A percentile compares a stretch with the other conserved stretches of the same genome.
These are phyloP conservation scores for Andrena chrysosceles DNA, from an alignment of 2,888 invertebrate genomes.

Conservation along the genomic window DNA sequence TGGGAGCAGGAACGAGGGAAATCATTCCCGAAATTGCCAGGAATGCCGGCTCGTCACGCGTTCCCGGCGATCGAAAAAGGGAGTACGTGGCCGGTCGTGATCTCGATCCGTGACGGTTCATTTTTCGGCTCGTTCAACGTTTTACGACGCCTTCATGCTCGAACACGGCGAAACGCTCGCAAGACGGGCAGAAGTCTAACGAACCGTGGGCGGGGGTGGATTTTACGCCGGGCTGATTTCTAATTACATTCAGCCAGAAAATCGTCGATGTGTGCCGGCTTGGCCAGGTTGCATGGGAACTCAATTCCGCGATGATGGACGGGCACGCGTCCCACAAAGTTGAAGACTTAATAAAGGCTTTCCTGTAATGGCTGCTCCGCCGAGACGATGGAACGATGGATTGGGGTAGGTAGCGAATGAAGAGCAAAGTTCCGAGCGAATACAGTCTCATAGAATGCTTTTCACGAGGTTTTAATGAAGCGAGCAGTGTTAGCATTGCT, in stretches of 20 bases:
- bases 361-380: conserved; percentile 67
- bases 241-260: conserved; percentile 64
- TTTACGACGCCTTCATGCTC: background rate
- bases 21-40: conserved; percentile 39
- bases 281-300: conserved; percentile 56
- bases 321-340: conserved; percentile 72
- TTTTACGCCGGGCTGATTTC: conserved; percentile 54
- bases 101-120: background rate
- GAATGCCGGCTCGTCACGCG: conserved; percentile 15
- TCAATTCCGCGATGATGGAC: conserved; percentile 75
- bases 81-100: background rate
- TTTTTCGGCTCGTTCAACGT: conserved; percentile 3
- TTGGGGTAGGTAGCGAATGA: conserved; percentile 34
- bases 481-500: conserved; percentile 26
- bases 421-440: conserved; percentile 20
- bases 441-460: conserved; percentile 37
- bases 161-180: conserved; percentile 7
- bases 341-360: conserved; percentile 79
- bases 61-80: conserved; percentile 20
- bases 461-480: conserved; percentile 41
- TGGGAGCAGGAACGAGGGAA: conserved; percentile 43
- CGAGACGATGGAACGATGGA: conserved; percentile 49
- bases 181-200: conserved; percentile 1
- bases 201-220: conserved; percentile 15
- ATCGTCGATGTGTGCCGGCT: conserved; percentile 60